Evolutionary conservation across 2,113 vertebrate genomes (phyloP), one percentile per base, ranked within the genome.

Genomic region (Cyrtonyx montezumae): DNA sequence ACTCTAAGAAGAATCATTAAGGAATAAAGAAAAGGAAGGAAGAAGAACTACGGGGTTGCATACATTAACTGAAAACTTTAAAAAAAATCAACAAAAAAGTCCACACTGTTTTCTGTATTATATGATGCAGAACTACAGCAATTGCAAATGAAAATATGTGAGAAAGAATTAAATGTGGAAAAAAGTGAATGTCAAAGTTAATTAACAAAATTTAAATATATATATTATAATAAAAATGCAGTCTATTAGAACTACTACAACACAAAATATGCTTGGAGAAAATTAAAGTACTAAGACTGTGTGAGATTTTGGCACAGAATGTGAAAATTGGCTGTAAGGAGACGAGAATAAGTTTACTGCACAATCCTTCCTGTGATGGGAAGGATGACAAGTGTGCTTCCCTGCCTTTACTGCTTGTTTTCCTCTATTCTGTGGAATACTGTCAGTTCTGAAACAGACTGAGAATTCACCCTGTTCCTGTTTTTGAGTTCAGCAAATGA

Each of bases 141-240:
- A 11, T 88, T 86, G 34, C 65, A 92, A 74, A 59, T 1, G 37
- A 71, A 96, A 97, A 93, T 73, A 93, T n/a, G 81, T 74, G 91
- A 51, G 90, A 94, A 91, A 94, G 59, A 78, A 7, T 56, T 90
- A 76, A 87, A 58, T 58, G 32, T n/a, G 32, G 55, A 58, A 40
- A 40, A 77, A 96, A 92, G 75, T 91, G 65, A 88, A 96, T 94
- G 96, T 73, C 92, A 94, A 89, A 96, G 84, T 82, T 96, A 97
- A 97, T 97, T 96, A 97, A 93, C 89, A 91, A 94, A 97, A 97
- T 81, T 80, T 96, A 76, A 59, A 84, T 93, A 77, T 87, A 79
- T 90, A 69, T 93, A 97, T 95, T 97, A 96, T 84, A 76, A 90
- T 91, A 73, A 94, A 96, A 96, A 92, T 85, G 88, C 36, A 67